Evolutionary conservation across 2,888 invertebrate genomes (phyloP).

Genomic region (Tenthredo amoena): DNA sequence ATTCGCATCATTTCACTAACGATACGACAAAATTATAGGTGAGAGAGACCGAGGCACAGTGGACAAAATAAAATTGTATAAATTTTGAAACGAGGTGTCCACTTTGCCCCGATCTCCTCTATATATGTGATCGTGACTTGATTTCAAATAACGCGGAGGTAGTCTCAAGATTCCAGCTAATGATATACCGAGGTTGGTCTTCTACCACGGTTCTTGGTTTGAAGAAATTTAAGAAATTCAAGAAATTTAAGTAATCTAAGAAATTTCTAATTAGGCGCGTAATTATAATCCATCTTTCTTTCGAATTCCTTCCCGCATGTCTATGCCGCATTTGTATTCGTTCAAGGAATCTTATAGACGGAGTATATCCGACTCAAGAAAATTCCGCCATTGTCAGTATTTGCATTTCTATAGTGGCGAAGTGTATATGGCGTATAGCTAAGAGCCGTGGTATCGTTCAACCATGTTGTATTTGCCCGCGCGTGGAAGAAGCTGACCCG

Average conservation of each 20-base stretch:
- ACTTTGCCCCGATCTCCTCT: no score
- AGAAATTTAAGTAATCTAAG: constrained; percentile 49
- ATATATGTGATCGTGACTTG: neutral
- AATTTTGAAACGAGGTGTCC: no score
- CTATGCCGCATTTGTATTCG: constrained; percentile 53
- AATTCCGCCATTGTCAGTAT: constrained; percentile 67
- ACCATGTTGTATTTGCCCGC: constrained; percentile 25
- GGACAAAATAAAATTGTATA: no score
- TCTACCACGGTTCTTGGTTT: constrained; percentile 59
- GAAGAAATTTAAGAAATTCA: constrained; percentile 58
- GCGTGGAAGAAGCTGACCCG: constrained; percentile 37
- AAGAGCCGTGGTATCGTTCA: constrained; percentile 6
- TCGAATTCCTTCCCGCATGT: constrained; percentile 51
- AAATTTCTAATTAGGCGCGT: constrained; percentile 55
- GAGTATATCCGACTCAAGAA: constrained; percentile 53
- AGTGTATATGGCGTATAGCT: constrained; percentile 58
- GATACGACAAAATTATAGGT: neutral
- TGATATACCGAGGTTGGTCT: constrained; percentile 5
- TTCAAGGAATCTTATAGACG: constrained; percentile 26
- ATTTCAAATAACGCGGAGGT: constrained; percentile 1
- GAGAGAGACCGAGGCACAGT: neutral
- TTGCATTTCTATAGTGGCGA: constrained; percentile 69
- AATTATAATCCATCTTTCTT: constrained; percentile 56
- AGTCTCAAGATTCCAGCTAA: neutral
- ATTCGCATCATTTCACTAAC: neutral